phyloP scores from a whole-genome alignment of 2,888 invertebrate genomes.

The Petrolisthes cinctipes region DNA sequence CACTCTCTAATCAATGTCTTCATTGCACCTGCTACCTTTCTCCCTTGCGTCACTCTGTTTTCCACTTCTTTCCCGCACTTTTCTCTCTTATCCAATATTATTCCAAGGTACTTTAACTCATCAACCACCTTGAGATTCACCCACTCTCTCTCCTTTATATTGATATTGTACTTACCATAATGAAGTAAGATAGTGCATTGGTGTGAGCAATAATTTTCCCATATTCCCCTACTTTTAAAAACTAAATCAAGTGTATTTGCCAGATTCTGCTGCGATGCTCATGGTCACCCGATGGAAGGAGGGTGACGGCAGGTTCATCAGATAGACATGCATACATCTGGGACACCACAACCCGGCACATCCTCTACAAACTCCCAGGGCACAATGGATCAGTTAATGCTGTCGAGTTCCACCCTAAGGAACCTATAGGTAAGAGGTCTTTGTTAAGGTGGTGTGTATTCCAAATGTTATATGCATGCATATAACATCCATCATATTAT shows the following conservation, averaged over 20 bases:
- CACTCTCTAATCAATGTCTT: no score
- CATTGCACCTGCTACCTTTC: no score
- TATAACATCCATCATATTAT: no score
- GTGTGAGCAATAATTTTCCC: neutral
- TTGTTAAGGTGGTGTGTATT: neutral
- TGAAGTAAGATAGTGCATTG: no score
- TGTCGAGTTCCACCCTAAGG: slow-evolving; percentile 92
- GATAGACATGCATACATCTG: slow-evolving; percentile 96
- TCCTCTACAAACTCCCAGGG: slow-evolving; percentile 96
- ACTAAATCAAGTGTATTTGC: neutral
- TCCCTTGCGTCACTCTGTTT: no score
- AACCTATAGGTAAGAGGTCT: slow-evolving; percentile 81
- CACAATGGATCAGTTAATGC: slow-evolving; percentile 98
- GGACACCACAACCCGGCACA: slow-evolving; percentile 92
- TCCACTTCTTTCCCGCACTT: no score
- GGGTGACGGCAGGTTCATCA: slow-evolving; percentile 91
- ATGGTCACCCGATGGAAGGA: slow-evolving; percentile 94
- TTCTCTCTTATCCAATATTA: no score
- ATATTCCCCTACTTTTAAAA: neutral
- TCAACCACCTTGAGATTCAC: no score
- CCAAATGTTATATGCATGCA: neutral
- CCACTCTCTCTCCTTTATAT: no score
- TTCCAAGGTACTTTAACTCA: no score
- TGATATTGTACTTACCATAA: no score
- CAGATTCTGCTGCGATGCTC: slow-evolving; percentile 89